A percentile compares a stretch with the other conserved stretches of the same genome.
phyloP scores from a whole-genome alignment of 1,140 invertebrate species.

The Drosophila elegans region DNA sequence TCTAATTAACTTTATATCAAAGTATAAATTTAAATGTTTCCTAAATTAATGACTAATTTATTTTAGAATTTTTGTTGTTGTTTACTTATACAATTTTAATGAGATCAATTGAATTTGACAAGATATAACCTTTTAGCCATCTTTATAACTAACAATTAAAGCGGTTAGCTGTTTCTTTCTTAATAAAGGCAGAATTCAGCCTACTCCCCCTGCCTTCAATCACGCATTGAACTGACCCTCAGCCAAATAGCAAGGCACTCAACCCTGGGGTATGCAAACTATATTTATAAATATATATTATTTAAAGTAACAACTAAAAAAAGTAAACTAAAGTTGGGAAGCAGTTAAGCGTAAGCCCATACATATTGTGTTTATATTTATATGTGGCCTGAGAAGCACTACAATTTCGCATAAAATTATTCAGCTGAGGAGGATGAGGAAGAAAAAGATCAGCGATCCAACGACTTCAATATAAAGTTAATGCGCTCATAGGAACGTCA shows the following conservation, averaged over 20 bases:
- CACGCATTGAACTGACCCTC: conserved; percentile 37
- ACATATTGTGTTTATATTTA: conserved; percentile 1
- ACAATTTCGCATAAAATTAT: conserved; percentile 73
- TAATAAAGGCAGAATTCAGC: background rate
- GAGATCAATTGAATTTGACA: too few relatives aligned
- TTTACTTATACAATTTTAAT: too few relatives aligned
- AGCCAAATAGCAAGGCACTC: conserved; percentile 36
- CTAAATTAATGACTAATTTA: too few relatives aligned
- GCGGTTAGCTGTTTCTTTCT: background rate
- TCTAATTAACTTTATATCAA: too few relatives aligned
- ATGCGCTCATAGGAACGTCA: conserved; percentile 35
- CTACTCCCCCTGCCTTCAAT: conserved; percentile 16
- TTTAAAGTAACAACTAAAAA: conserved; percentile 9
- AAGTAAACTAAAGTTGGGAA: conserved; percentile 24
- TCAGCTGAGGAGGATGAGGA: conserved; percentile 12
- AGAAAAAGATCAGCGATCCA: background rate
- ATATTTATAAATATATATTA: conserved; percentile 36
- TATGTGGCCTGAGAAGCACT: conserved; percentile 51
- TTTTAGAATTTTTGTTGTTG: too few relatives aligned
- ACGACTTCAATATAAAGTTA: conserved; percentile 40
- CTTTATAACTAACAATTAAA: too few relatives aligned
- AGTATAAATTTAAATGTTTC: too few relatives aligned
- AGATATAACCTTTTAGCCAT: too few relatives aligned
- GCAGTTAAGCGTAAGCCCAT: conserved; percentile 19
- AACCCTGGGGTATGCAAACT: conserved; percentile 43